Evolutionary conservation across 30 jellyfish, hydroid and myxozoan genomes (phyloP), one percentile per base, ranked within the genome.

Genomic region (Euphysa ruthae): DNA sequence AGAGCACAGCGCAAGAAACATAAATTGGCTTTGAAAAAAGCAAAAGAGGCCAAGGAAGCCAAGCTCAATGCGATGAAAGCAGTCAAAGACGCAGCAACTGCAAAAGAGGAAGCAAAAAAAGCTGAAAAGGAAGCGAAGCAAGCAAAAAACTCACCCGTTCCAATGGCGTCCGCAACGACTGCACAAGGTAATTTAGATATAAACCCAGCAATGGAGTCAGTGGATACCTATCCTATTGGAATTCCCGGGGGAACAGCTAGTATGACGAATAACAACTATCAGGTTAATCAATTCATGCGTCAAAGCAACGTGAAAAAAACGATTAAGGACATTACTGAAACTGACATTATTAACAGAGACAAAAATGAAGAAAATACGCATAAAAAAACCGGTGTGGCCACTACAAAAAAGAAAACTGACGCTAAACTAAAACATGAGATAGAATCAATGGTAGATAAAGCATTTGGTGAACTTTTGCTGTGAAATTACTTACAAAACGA

Each of bases 361-460:
- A 46, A 46, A 46, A 46, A 46, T 8, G 23, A 46, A 46, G 77
- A 35, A 15, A 63, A 35, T 43, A 14, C 30, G 24, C 31, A 28
- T 1, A 63, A 42, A 46, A 25, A 56, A 25, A 56, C 27, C 27
- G 77, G 63, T 5, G 46, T 24, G 50, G 33, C 30, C 20, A 63
- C 42, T 10, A 43, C 77, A 33, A 42, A 63, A 19, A 63, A 63
- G 27, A 63, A 63, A 43, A 63, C 77, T 8, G 77, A 63, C 1
- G 46, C 46, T 25, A 63, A 63, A 63, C 63, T 63, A 0, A 63
- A 63, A 34, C 61, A 63, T 18, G 77, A 63, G 42, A 63, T 63
- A n/a, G 77, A 63, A 43, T 33, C 57, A 26, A 63, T 63, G 77
- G 77, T 63, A 30, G 77, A 63, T 63, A 63, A 63, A 34, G 77